Evolutionary conservation across 2,113 vertebrate species (phyloP).

Genomic region (Zonotrichia leucophrys): DNA sequence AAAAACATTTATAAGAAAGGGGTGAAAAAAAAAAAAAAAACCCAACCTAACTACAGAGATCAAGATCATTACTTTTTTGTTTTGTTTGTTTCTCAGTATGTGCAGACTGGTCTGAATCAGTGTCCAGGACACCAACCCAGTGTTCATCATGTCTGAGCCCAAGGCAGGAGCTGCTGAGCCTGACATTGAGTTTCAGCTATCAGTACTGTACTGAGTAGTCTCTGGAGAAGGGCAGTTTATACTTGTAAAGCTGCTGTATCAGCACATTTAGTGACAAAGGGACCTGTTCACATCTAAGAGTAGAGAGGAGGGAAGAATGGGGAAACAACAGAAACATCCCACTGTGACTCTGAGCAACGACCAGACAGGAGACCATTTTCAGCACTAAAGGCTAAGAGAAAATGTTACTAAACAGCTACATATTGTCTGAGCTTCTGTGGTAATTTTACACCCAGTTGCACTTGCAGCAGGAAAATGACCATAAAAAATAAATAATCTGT

Average conservation of each 20-base stretch:
- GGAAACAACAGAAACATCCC: background rate
- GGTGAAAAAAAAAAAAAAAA: fast-evolving
- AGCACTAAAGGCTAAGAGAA: background rate
- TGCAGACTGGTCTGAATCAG: background rate
- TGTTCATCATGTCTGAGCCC: background rate
- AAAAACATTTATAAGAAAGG: background rate
- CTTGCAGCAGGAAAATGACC: background rate
- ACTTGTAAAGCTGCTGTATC: background rate
- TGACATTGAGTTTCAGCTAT: background rate
- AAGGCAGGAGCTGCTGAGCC: background rate
- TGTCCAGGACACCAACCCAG: background rate
- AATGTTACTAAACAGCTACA: background rate
- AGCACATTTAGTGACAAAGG: background rate
- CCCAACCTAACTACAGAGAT: background rate
- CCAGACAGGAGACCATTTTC: background rate
- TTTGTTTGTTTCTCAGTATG: background rate
- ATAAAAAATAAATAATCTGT: conserved; percentile 1
- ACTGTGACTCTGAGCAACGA: background rate
- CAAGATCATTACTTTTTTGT: background rate
- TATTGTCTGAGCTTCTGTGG: background rate
- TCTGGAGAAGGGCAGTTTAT: background rate
- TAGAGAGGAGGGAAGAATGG: background rate
- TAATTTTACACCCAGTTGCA: conserved; percentile 29
- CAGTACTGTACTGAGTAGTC: background rate
- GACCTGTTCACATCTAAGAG: background rate